A percentile compares a stretch with the other conserved stretches of the same genome.
Evolutionary conservation across 2,113 vertebrate genomes (phyloP).

Genomic region (Odobenus rosmarus): DNA sequence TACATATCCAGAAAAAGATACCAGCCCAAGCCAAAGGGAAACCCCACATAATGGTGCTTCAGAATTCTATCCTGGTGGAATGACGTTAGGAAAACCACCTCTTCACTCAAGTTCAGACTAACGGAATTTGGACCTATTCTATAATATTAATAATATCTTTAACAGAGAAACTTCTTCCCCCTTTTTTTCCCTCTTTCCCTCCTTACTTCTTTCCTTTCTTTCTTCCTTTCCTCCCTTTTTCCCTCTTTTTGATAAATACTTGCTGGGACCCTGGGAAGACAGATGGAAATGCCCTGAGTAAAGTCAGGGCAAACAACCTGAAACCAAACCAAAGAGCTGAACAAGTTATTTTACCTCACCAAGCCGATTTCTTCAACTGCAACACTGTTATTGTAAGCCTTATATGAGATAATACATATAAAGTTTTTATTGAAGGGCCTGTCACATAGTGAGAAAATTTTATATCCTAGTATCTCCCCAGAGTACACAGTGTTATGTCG

Average conservation of each 20-base stretch:
- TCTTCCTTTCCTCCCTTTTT: background rate
- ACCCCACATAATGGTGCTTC: background rate
- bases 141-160: background rate
- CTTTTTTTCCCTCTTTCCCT: background rate
- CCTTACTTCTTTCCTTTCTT: background rate
- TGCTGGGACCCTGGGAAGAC: background rate
- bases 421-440: background rate
- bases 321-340: background rate
- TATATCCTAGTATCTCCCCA: background rate
- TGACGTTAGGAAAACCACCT: background rate
- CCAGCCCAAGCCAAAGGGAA: background rate
- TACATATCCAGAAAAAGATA: background rate
- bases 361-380: background rate
- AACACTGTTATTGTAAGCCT: background rate
- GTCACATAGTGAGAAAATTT: background rate
- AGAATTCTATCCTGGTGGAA: background rate
- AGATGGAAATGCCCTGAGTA: background rate
- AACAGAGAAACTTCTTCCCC: background rate
- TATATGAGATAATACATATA: background rate
- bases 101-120: background rate
- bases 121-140: background rate
- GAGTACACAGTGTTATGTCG: background rate
- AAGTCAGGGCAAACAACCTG: background rate
- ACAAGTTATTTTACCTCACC: background rate
- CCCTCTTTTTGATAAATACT: background rate